A percentile compares a stretch with the other conserved stretches of the same genome.
Evolutionary conservation across 2,797 vertebrate genomes (phyloP).

Genomic region (Danio kyathit): DNA sequence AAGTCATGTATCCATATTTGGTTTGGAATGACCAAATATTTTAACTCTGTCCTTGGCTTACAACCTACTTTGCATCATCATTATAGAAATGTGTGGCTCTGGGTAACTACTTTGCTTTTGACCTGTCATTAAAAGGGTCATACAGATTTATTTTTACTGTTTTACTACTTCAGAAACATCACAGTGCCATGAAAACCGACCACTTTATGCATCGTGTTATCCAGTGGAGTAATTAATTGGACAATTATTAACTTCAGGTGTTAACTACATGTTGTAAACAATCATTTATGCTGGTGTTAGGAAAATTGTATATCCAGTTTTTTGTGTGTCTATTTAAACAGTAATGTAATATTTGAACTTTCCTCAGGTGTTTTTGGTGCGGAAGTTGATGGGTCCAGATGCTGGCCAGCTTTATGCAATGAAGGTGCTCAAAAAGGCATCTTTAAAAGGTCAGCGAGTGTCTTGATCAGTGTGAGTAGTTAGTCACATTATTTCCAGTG

Average conservation of each 20-base stretch:
- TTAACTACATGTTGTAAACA: neutral
- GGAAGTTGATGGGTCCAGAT: constrained; percentile 95
- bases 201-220: neutral
- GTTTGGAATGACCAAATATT: too few species aligned
- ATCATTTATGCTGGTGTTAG: neutral
- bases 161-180: neutral
- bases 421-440: constrained; percentile 99
- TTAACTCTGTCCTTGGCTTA: too few species aligned
- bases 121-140: too few species aligned
- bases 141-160: too few species aligned
- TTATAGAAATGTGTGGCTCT: too few species aligned
- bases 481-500: too few species aligned
- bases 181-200: neutral
- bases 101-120: too few species aligned
- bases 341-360: neutral
- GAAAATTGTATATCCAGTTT: neutral
- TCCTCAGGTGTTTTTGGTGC: constrained; percentile 93
- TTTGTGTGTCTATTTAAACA: neutral
- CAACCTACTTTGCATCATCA: too few species aligned
- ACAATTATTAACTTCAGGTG: too few species aligned
- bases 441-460: constrained; percentile 89
- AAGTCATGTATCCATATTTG: too few species aligned
- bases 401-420: constrained; percentile 98
- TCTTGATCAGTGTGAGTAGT: too few species aligned
- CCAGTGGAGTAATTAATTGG: neutral